Percentiles rank a stretch among this genome's conserved stretches.
phyloP scores from a whole-genome alignment of 2,113 vertebrate species.

The Scytalopus superciliaris region DNA sequence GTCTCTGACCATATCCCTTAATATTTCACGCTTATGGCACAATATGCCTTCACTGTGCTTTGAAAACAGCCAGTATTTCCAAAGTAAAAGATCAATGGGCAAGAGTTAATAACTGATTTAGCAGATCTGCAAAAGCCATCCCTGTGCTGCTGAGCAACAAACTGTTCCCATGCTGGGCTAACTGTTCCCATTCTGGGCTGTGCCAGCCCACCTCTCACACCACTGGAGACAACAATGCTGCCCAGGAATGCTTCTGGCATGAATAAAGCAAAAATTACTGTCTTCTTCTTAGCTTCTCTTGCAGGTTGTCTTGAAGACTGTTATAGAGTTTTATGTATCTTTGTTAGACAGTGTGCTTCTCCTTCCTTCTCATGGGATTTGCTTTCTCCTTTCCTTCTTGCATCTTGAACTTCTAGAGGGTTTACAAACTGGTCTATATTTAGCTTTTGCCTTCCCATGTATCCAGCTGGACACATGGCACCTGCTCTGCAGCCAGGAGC shows the following conservation, averaged over 20 bases:
- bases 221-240: neutral
- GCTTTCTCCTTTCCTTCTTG: constrained; percentile 14
- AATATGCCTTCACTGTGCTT: neutral
- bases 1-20: neutral
- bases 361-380: neutral
- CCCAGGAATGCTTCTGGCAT: neutral
- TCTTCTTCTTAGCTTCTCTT: neutral
- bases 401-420: neutral
- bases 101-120: neutral
- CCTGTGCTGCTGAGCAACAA: neutral
- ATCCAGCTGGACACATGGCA: constrained; percentile 82
- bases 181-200: accelerated
- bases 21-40: neutral
- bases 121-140: neutral
- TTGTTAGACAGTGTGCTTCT: neutral
- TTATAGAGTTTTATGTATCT: neutral
- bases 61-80: neutral
- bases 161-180: neutral
- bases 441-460: constrained; percentile 69
- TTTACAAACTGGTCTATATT: constrained; percentile 73
- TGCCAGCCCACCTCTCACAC: accelerated
- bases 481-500: constrained; percentile 84
- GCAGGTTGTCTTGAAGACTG: neutral
- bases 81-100: neutral
- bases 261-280: neutral